Conservation (phyloP, 2,797 vertebrate species). For the Decapterus maruadsi region DNA sequence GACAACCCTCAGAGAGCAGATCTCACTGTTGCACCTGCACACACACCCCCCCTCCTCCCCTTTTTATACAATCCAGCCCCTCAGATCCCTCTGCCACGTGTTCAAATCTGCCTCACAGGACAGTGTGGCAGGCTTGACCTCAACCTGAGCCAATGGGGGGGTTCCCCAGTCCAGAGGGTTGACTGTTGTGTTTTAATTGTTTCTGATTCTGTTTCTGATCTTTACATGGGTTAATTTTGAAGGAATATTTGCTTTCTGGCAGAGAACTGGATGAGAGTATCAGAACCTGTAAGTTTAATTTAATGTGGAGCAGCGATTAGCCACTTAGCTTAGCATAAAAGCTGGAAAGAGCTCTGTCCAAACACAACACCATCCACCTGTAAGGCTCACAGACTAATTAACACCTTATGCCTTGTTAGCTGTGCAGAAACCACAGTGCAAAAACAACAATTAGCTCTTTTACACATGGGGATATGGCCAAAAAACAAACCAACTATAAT, state of each 20-base stretch:
- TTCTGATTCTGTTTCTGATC: slow-evolving; percentile 45
- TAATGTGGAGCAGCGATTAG: background rate
- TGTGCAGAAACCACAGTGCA: background rate
- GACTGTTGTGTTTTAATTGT: slow-evolving; percentile 81
- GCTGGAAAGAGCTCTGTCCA: background rate
- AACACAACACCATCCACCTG: background rate
- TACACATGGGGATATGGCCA: background rate
- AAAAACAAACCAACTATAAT: background rate
- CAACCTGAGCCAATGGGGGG: slow-evolving; percentile 16
- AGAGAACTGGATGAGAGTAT: slow-evolving; percentile 21
- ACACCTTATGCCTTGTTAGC: background rate
- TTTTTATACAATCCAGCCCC: slow-evolving; percentile 42
- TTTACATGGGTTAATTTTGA: slow-evolving; percentile 21
- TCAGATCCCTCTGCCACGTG: slow-evolving; percentile 22
- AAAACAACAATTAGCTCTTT: background rate
- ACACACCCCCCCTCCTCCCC: slow-evolving; percentile 17
- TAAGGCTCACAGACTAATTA: too few relatives aligned
- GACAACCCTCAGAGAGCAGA: slow-evolving; percentile 86
- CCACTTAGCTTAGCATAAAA: background rate
- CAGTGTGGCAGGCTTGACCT: slow-evolving; percentile 16
- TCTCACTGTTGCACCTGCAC: slow-evolving; percentile 55
- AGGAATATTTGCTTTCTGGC: slow-evolving; percentile 20
- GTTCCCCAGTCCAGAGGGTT: slow-evolving; percentile 83
- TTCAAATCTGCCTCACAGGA: slow-evolving; percentile 29
- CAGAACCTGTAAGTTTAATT: background rate